These are phyloP conservation scores for Brachystomella parvula DNA, from an alignment of 1,140 invertebrate species.

Conservation along the genomic window DNA sequence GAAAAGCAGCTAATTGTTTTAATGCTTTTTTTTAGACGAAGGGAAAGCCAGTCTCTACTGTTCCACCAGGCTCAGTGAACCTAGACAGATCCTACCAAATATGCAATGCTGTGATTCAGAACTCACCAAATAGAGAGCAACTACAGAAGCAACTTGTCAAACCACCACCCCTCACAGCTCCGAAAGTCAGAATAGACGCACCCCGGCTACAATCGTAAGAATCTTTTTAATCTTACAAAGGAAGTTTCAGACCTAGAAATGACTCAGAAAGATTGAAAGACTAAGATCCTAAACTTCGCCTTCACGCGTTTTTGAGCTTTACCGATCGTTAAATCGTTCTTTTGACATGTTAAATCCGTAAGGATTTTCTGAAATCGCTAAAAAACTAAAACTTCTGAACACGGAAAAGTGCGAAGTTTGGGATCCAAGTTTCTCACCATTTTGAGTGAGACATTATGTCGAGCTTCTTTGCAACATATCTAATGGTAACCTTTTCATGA, in stretches of 20 bases:
- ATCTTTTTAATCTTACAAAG: neutral
- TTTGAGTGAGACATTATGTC: too few species aligned
- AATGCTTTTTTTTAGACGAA: constrained; percentile 31
- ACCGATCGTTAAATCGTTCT: too few species aligned
- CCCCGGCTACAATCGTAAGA: neutral
- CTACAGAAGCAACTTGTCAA: constrained; percentile 73
- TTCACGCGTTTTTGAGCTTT: neutral
- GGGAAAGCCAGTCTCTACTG: constrained; percentile 1
- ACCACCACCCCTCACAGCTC: constrained; percentile 56
- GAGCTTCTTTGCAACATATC: too few species aligned
- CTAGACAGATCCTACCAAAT: constrained; percentile 90
- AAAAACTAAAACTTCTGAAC: too few species aligned
- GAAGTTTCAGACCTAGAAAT: too few species aligned
- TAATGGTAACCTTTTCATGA: too few species aligned
- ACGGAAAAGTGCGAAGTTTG: too few species aligned
- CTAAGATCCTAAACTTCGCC: neutral
- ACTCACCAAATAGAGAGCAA: constrained; percentile 78
- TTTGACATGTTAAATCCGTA: too few species aligned
- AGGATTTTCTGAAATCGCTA: too few species aligned
- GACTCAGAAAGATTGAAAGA: too few species aligned
- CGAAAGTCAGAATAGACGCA: constrained; percentile 15
- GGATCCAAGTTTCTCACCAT: too few species aligned
- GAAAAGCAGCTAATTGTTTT: too few species aligned
- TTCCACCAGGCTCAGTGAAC: constrained; percentile 79
- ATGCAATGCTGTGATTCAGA: constrained; percentile 88